phyloP scores from a whole-genome alignment of 1,140 invertebrate species.

The Ceratina calcarata region DNA sequence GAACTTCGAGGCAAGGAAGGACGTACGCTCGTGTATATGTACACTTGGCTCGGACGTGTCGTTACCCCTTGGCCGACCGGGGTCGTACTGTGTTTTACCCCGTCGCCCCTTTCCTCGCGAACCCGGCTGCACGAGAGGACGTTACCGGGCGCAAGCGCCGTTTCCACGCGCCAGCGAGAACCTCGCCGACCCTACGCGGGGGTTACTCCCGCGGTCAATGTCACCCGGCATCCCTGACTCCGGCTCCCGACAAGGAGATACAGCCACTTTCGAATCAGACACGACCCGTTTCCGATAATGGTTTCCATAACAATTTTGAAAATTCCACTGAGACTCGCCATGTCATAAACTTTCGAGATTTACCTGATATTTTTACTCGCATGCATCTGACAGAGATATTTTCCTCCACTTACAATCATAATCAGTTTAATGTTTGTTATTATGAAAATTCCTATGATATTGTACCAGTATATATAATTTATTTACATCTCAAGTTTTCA shows the following conservation, averaged over 20 bases:
- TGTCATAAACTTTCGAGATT: not conserved
- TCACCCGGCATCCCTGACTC: slow-evolving; percentile 74
- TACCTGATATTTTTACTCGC: no score
- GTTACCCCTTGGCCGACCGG: slow-evolving; percentile 72
- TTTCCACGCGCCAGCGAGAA: slow-evolving; percentile 68
- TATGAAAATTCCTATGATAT: no score
- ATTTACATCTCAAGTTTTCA: no score
- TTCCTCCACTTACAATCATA: no score
- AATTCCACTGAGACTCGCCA: not conserved
- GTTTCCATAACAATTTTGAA: not conserved
- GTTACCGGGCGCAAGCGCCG: slow-evolving; percentile 65
- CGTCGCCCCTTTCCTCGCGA: slow-evolving; percentile 62
- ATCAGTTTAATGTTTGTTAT: no score
- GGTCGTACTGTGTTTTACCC: slow-evolving; percentile 73
- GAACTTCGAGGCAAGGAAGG: slow-evolving; percentile 30
- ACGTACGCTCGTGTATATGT: slow-evolving; percentile 1
- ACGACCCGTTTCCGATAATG: slow-evolving; percentile 51
- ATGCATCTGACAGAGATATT: no score
- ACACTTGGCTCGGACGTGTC: slow-evolving; percentile 29
- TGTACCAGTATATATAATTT: no score
- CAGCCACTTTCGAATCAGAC: slow-evolving; percentile 56
- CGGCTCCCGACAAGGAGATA: slow-evolving; percentile 67
- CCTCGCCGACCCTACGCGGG: slow-evolving; percentile 62
- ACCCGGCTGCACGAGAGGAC: slow-evolving; percentile 60
- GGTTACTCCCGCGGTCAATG: slow-evolving; percentile 75